Percentiles rank a stretch among this genome's conserved stretches.
These are phyloP conservation scores for Ommatoiulus sabulosus DNA, from an alignment of 2,888 invertebrate species.

Conservation along the genomic window DNA sequence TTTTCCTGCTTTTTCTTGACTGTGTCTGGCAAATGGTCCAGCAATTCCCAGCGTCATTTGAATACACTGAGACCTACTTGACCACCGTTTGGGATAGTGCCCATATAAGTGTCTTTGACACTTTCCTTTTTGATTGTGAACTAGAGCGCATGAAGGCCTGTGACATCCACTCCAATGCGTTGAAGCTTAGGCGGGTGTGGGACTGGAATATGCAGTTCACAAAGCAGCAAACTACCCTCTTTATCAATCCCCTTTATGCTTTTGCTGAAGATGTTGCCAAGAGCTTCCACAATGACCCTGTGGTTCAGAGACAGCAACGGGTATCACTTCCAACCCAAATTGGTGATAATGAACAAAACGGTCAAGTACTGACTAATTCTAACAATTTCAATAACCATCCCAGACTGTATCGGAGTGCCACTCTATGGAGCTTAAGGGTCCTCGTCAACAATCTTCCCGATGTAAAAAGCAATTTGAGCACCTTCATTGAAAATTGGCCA, in stretches of 20 bases:
- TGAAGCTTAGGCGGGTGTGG: conserved; percentile 84
- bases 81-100: conserved; percentile 92
- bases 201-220: conserved; percentile 90
- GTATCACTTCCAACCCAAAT: neutral
- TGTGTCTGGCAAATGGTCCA: conserved; percentile 91
- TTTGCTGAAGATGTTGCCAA: conserved; percentile 59
- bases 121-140: conserved; percentile 91
- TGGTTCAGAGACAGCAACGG: neutral
- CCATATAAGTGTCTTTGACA: conserved; percentile 89
- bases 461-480: neutral
- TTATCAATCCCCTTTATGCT: conserved; percentile 85
- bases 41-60: conserved; percentile 90
- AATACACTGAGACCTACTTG: conserved; percentile 92
- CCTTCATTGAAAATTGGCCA: conserved; percentile 63
- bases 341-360: neutral
- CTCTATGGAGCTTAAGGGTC: conserved; percentile 55
- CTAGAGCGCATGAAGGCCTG: conserved; percentile 79
- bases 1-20: conserved; percentile 92
- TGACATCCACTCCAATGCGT: conserved; percentile 70
- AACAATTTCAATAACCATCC: conserved; percentile 23
- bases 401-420: conserved; percentile 51
- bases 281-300: conserved; percentile 45
- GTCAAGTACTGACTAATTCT: neutral
- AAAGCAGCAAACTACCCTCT: conserved; percentile 82
- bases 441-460: conserved; percentile 56